phyloP scores from a whole-genome alignment of 2,888 invertebrate species.

The Lepetodrilus schrolli region DNA sequence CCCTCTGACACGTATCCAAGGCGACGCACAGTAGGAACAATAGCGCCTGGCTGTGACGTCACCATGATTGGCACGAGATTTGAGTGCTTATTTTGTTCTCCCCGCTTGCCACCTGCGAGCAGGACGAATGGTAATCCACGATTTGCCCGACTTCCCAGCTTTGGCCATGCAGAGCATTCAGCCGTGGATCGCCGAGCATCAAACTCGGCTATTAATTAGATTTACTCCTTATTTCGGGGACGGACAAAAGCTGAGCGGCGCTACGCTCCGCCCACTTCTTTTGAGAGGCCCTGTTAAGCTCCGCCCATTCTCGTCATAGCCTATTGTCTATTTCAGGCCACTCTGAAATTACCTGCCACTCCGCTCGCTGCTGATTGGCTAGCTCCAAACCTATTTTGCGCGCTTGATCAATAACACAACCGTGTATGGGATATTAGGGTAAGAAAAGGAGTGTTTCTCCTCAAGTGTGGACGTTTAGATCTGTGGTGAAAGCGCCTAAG shows the following conservation, averaged over 20 bases:
- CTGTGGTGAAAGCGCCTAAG: slow-evolving; percentile 49
- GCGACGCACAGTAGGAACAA: slow-evolving; percentile 21
- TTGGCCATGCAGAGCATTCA: not conserved
- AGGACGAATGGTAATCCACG: slow-evolving; percentile 11
- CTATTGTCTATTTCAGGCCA: slow-evolving; percentile 19
- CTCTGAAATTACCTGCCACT: slow-evolving; percentile 28
- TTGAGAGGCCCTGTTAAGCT: not conserved
- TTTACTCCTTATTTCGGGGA: slow-evolving; percentile 23
- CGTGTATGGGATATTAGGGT: slow-evolving; percentile 65
- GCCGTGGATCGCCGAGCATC: not conserved
- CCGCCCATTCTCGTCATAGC: slow-evolving; percentile 12
- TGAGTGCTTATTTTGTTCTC: not conserved
- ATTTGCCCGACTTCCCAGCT: not conserved
- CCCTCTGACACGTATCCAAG: slow-evolving; percentile 17
- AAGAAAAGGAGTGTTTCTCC: slow-evolving; percentile 60
- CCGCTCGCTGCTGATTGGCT: slow-evolving; percentile 57
- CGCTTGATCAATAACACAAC: slow-evolving; percentile 58
- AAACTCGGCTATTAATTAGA: slow-evolving; percentile 19
- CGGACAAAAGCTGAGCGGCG: slow-evolving; percentile 1
- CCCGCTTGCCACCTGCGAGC: slow-evolving; percentile 6
- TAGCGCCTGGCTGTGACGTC: slow-evolving; percentile 20
- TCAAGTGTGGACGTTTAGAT: slow-evolving; percentile 52
- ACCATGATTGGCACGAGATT: slow-evolving; percentile 22
- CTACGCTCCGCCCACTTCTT: slow-evolving; percentile 8
- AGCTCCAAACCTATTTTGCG: slow-evolving; percentile 53